Evolutionary conservation across 2,888 invertebrate species (phyloP), one percentile per base, ranked within the genome.

Genomic region (Cheilosia soror): DNA sequence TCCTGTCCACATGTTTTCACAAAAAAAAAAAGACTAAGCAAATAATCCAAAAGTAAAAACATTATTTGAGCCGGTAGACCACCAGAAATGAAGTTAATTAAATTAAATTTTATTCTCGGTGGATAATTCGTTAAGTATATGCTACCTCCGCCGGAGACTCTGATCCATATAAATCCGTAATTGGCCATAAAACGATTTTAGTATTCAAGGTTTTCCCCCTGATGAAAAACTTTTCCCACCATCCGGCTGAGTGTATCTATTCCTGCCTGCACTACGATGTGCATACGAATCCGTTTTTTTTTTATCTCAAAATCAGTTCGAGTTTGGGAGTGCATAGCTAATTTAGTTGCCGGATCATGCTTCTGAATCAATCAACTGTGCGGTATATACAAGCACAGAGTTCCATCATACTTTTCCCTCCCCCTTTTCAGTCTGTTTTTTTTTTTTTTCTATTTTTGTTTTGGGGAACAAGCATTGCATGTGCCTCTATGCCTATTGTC

Each of bases 91-190:
- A 51, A 20, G 13, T 40, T 44, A 65, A 51, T 68, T 51, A 71
- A 71, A 58, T 60, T 27, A 47, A 37, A 13, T 77, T 53, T 44
- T 60, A 66, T 65, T 47, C 58, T 65, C 58, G 66, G 31, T 55
- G 66, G 55, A 60, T 73, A 62, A 80, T 80, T 72, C 68, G 73
- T 73, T 73, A 73, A 73, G 68, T 37, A 37, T 37, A 11, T 20
- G 37, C 37, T 37, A 37, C 73, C 47, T 15, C 47, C 47, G n/a
- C 47, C n/a, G 44, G 33, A 68, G 53, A 63, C 63, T 29, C 57
- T 77, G 77, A 77, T 73, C 82, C 57, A 83, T 57, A 83, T 83
- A 83, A 78, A 83, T 83, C 82, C 31, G 66, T 83, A 72, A 83
- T 83, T 78, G 72, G 62, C 33, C 66, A 72, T 83, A 72, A 83